Evolutionary conservation across 2,888 invertebrate genomes (phyloP).

Genomic region (Prionchulus punctatus): DNA sequence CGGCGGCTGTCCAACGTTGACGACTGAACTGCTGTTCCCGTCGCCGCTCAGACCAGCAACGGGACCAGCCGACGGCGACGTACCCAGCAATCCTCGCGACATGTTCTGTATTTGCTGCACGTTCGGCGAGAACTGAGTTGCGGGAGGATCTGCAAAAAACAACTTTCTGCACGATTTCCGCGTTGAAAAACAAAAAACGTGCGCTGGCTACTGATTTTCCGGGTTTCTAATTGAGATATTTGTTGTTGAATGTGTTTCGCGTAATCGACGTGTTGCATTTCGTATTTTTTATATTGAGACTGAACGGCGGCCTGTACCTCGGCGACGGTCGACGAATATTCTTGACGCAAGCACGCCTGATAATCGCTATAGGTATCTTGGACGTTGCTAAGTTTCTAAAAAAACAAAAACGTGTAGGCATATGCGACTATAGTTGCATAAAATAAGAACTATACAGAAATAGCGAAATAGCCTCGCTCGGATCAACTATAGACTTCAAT

Average conservation of each 20-base stretch:
- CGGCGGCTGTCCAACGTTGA: not conserved
- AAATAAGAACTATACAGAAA: no score
- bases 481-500: no score
- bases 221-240: constrained; percentile 15
- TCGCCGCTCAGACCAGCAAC: no score
- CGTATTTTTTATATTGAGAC: constrained; percentile 60
- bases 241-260: constrained; percentile 59
- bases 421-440: no score
- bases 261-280: constrained; percentile 86
- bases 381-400: not conserved
- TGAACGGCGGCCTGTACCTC: constrained; percentile 63
- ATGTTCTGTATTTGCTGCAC: no score
- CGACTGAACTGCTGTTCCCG: no score
- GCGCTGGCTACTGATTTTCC: not conserved
- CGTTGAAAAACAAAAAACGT: not conserved
- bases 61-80: no score
- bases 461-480: no score
- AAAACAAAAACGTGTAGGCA: not conserved
- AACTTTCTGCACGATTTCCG: not conserved
- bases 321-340: constrained; percentile 58
- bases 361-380: not conserved
- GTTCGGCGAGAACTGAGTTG: no score
- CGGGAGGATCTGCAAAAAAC: not conserved
- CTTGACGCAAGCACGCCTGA: constrained; percentile 36
- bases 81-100: no score